These are phyloP conservation scores for Drosophila formosana DNA, from an alignment of 2,888 invertebrate species.

Conservation along the genomic window DNA sequence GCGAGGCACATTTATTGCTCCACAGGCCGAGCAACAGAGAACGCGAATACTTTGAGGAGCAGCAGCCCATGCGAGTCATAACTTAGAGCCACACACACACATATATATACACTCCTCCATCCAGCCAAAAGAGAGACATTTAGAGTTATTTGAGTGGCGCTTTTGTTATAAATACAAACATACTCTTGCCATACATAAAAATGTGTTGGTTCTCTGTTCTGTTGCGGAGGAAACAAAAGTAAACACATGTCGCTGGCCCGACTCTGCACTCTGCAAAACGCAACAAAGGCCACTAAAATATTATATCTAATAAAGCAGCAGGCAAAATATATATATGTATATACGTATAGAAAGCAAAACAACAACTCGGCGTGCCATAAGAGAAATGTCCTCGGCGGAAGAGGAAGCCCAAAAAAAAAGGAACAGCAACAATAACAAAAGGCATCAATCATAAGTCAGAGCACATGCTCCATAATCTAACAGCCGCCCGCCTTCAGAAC, in stretches of 20 bases:
- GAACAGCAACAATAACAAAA: constrained; percentile 67
- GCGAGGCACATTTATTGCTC: constrained; percentile 64
- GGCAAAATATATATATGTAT: constrained; percentile 48
- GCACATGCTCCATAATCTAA: constrained; percentile 64
- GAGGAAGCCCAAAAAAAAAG: constrained; percentile 17
- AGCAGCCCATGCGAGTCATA: constrained; percentile 58
- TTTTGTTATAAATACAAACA: constrained; percentile 71
- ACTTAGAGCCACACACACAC: constrained; percentile 53
- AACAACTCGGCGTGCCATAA: constrained; percentile 45
- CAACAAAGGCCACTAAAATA: constrained; percentile 76
- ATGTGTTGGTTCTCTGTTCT: constrained; percentile 16
- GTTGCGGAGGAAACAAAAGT: constrained; percentile 53
- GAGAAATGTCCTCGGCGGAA: constrained; percentile 35
- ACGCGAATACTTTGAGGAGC: constrained; percentile 28
- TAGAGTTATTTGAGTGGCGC: constrained; percentile 69
- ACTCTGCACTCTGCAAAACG: constrained; percentile 49
- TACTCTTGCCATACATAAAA: constrained; percentile 41
- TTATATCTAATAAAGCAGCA: constrained; percentile 77
- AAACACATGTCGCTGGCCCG: constrained; percentile 59
- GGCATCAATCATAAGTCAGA: constrained; percentile 81
- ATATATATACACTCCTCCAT: constrained; percentile 6
- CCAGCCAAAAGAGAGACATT: constrained; percentile 37
- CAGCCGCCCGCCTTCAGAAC: constrained; percentile 11
- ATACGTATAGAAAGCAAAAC: constrained; percentile 39
- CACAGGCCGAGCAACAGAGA: not conserved